Conservation (phyloP, 2,797 vertebrate species). For the Mustela erminea region DNA sequence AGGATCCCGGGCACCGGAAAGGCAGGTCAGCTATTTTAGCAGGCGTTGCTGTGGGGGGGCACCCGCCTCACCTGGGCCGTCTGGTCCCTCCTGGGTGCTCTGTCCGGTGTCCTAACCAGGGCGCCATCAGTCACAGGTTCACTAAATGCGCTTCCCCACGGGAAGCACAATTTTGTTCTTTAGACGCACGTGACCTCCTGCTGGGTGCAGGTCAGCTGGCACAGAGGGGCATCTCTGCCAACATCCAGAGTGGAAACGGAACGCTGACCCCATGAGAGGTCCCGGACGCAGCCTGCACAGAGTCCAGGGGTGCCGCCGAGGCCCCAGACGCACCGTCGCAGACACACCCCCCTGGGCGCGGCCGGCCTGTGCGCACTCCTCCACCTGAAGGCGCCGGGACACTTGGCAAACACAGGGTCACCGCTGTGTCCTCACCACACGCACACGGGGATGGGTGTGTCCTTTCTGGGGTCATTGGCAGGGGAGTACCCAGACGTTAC, state of each 20-base stretch:
- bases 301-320: neutral
- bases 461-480: rapidly evolving
- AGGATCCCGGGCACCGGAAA: neutral
- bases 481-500: neutral
- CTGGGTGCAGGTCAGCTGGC: neutral
- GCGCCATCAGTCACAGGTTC: neutral
- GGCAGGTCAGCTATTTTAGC: neutral
- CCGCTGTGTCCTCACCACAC: neutral
- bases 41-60: rapidly evolving
- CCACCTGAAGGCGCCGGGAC: too few species aligned
- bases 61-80: neutral
- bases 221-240: neutral
- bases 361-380: neutral
- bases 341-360: neutral
- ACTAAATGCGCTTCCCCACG: rapidly evolving
- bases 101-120: too few species aligned
- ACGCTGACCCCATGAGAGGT: neutral
- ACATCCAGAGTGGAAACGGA: neutral
- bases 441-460: neutral
- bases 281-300: too few species aligned
- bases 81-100: rapidly evolving
- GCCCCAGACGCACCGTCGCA: too few species aligned
- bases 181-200: too few species aligned
- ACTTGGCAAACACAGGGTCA: neutral
- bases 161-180: neutral